A percentile compares a stretch with the other conserved stretches of the same genome.
phyloP scores from a whole-genome alignment of 2,888 invertebrate genomes.

The Limnephilus lunatus region DNA sequence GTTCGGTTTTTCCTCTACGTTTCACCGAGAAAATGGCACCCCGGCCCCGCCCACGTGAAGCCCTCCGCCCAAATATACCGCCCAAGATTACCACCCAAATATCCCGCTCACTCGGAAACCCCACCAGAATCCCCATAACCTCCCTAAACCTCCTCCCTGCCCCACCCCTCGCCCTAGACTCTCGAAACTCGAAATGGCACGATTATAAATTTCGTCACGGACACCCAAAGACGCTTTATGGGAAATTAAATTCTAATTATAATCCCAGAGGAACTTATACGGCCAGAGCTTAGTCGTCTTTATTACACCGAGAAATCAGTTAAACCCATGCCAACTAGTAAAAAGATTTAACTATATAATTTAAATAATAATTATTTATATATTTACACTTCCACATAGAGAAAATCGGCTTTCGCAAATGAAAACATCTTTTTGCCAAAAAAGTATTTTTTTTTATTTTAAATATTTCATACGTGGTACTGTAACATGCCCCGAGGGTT shows the following conservation, averaged over 20 bases:
- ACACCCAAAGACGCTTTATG: slow-evolving; percentile 66
- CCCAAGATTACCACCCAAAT: background rate
- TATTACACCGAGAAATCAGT: slow-evolving; percentile 24
- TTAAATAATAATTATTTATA: background rate
- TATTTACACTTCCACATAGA: background rate
- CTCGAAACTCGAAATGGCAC: slow-evolving; percentile 58
- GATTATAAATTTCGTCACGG: slow-evolving; percentile 66
- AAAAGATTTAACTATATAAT: background rate
- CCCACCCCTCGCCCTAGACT: background rate
- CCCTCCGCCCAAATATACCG: background rate
- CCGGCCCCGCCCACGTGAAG: slow-evolving; percentile 49
- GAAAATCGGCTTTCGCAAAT: background rate
- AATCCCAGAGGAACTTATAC: slow-evolving; percentile 64
- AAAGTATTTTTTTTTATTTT: too few relatives aligned
- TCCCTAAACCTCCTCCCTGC: background rate
- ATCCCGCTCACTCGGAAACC: background rate
- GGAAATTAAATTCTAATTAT: slow-evolving; percentile 67
- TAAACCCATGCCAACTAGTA: background rate
- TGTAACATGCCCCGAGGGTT: too few relatives aligned
- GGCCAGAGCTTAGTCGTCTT: slow-evolving; percentile 31
- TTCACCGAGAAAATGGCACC: slow-evolving; percentile 49
- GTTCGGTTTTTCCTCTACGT: background rate
- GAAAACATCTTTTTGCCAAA: background rate
- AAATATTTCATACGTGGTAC: too few relatives aligned
- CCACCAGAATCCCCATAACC: background rate